Evolutionary conservation across 2,888 invertebrate genomes (phyloP).

Genomic region (Agrochola circellaris): DNA sequence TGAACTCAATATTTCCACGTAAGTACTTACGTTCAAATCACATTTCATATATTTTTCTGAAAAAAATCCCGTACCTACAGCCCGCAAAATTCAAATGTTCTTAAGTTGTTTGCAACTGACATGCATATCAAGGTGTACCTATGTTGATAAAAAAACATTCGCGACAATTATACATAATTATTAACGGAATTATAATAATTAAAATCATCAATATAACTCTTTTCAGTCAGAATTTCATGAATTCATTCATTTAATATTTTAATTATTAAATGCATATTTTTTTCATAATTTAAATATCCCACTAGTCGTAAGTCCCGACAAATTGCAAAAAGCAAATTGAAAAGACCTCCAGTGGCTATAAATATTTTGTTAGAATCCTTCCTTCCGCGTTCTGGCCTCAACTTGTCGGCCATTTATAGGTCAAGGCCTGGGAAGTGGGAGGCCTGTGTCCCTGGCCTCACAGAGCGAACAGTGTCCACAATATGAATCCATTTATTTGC

Average conservation of each 20-base stretch:
- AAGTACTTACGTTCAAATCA: background rate
- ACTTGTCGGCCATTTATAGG: constrained; percentile 52
- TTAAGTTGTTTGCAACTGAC: background rate
- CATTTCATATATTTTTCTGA: background rate
- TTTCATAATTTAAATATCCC: background rate
- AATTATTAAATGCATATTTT: background rate
- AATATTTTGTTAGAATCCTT: constrained; percentile 45
- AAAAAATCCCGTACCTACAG: background rate
- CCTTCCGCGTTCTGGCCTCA: constrained; percentile 56
- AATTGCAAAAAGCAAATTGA: constrained; percentile 36
- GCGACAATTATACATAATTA: background rate
- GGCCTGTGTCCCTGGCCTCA: constrained; percentile 62
- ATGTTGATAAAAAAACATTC: background rate
- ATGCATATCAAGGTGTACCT: too few relatives aligned
- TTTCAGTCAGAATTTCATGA: background rate
- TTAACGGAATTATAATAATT: background rate
- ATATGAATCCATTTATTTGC: constrained; percentile 51
- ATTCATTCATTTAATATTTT: background rate
- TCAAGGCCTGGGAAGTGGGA: constrained; percentile 57
- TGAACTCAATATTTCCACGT: constrained; percentile 6
- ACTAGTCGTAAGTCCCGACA: background rate
- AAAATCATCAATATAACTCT: background rate
- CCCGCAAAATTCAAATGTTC: too few relatives aligned
- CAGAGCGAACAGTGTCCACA: constrained; percentile 36
- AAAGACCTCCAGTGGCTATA: constrained; percentile 22